Evolutionary conservation across 2,888 invertebrate genomes (phyloP).

Genomic region (Tetranychus piercei): DNA sequence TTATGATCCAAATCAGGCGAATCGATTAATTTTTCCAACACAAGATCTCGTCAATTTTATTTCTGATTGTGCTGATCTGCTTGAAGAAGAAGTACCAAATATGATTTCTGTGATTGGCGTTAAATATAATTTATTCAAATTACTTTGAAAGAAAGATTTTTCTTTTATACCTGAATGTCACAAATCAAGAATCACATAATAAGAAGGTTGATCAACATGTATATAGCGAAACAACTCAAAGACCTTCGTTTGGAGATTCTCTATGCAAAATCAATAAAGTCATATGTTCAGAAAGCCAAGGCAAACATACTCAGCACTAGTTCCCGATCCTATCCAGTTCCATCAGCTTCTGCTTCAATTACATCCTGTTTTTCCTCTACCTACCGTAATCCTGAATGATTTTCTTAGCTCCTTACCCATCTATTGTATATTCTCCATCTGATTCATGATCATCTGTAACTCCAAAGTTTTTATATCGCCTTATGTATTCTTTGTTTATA

Average conservation of each 20-base stretch:
- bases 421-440: too few relatives aligned
- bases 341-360: too few relatives aligned
- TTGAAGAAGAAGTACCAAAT: neutral
- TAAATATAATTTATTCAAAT: neutral
- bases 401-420: too few relatives aligned
- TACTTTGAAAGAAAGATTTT: neutral
- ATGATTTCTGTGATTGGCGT: neutral
- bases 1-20: neutral
- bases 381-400: too few relatives aligned
- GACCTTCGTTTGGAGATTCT: neutral
- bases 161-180: neutral
- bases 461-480: too few relatives aligned
- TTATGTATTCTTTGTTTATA: too few relatives aligned
- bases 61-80: neutral
- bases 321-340: too few relatives aligned
- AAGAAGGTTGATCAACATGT: neutral
- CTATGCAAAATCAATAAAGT: too few relatives aligned
- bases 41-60: neutral
- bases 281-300: too few relatives aligned
- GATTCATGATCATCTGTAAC: too few relatives aligned
- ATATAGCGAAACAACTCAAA: neutral
- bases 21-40: neutral
- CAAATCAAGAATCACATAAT: neutral
- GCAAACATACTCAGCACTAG: too few relatives aligned
- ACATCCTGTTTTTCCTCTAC: too few relatives aligned